A percentile compares a stretch with the other conserved stretches of the same genome.
Evolutionary conservation across 2,113 vertebrate genomes (phyloP).

Genomic region (Apistogramma diplotaenia): DNA sequence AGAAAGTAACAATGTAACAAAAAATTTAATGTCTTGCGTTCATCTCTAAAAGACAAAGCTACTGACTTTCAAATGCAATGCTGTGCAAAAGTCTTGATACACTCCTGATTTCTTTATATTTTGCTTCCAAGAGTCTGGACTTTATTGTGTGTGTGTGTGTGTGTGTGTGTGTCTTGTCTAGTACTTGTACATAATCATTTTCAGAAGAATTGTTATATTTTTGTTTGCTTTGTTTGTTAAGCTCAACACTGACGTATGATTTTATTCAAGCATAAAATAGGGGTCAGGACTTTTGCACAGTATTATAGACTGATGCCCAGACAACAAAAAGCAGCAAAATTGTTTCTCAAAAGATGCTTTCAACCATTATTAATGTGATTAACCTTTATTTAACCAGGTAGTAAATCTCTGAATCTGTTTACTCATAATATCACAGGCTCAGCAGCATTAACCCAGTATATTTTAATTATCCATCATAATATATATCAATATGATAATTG

Average conservation of each 20-base stretch:
- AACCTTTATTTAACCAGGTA: neutral
- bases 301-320: too few relatives aligned
- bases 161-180: too few relatives aligned
- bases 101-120: too few relatives aligned
- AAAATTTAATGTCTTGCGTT: neutral
- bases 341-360: neutral
- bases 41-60: too few relatives aligned
- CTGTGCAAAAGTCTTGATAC: too few relatives aligned
- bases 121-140: too few relatives aligned
- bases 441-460: accelerated
- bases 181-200: neutral
- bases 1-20: neutral
- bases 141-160: too few relatives aligned
- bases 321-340: too few relatives aligned
- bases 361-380: neutral
- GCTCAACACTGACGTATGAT: neutral
- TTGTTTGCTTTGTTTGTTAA: neutral
- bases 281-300: too few relatives aligned
- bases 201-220: neutral
- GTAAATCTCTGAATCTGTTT: neutral
- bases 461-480: neutral
- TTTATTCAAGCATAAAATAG: neutral
- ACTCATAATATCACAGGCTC: neutral
- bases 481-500: neutral
- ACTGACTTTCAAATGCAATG: too few relatives aligned